Evolutionary conservation across 2,888 invertebrate genomes (phyloP).

Genomic region (Phasia obesa): DNA sequence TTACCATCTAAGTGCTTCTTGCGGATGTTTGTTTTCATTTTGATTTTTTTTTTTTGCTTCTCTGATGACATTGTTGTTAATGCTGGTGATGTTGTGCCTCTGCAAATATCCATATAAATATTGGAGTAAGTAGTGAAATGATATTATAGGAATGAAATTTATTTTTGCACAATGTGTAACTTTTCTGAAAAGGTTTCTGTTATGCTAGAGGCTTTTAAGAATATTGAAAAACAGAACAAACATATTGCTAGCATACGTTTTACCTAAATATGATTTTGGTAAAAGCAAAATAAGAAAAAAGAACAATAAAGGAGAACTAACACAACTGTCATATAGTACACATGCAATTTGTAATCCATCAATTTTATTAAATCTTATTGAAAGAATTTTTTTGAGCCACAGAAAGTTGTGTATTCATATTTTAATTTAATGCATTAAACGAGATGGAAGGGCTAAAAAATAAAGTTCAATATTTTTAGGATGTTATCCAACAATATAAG

Average conservation of each 20-base stretch:
- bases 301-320: constrained; percentile 21
- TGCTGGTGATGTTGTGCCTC: no score
- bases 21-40: constrained; percentile 33
- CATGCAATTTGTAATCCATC: constrained; percentile 24
- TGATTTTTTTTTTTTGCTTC: constrained; percentile 19
- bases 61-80: constrained; percentile 27
- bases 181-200: constrained; percentile 47
- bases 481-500: no score
- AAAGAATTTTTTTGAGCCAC: no score
- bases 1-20: constrained; percentile 59
- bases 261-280: not conserved
- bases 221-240: constrained; percentile 29
- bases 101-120: no score
- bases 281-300: not conserved
- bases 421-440: no score
- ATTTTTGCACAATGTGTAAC: constrained; percentile 37
- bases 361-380: constrained; percentile 25
- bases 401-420: no score
- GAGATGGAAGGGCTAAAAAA: no score
- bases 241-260: not conserved
- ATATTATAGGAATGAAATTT: constrained; percentile 59
- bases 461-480: no score
- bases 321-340: constrained; percentile 4
- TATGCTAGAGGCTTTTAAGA: constrained; percentile 48
- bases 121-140: constrained; percentile 54